Conservation (phyloP, 2,888 invertebrate genomes). For the Neria commutata region DNA sequence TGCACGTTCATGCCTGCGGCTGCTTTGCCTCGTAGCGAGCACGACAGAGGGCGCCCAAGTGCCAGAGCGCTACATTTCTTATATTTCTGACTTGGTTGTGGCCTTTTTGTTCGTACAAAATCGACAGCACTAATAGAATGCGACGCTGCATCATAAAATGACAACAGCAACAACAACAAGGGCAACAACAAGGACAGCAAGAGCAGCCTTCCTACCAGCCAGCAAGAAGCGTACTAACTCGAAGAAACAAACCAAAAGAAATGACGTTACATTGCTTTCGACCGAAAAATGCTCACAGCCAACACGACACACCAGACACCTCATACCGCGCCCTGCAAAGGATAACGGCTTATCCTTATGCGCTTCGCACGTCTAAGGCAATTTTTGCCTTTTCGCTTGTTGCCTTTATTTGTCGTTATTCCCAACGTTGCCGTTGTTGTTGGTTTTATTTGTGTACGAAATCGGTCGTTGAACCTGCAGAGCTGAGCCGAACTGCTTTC, state of each 20-base stretch:
- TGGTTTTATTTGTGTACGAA: conserved; percentile 15
- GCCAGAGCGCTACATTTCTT: neutral
- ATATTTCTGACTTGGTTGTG: neutral
- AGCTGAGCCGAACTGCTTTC: neutral
- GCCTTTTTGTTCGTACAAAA: conserved; percentile 9
- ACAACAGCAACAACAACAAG: conserved; percentile 6
- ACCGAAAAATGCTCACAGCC: conserved; percentile 15
- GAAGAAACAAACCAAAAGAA: conserved; percentile 10
- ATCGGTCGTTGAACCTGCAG: conserved; percentile 23
- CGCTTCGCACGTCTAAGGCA: conserved; percentile 17
- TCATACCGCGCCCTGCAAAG: conserved; percentile 17
- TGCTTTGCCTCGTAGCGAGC: neutral
- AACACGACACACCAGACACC: neutral
- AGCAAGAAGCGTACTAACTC: neutral
- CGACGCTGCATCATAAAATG: conserved; percentile 35
- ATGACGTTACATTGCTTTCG: conserved; percentile 17
- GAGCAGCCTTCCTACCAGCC: neutral
- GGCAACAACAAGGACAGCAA: neutral
- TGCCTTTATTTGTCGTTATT: conserved; percentile 10
- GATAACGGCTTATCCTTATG: conserved; percentile 29
- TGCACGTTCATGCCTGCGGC: neutral
- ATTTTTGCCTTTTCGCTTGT: conserved; percentile 7
- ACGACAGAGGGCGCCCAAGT: neutral
- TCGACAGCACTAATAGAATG: conserved; percentile 37
- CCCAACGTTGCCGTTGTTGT: neutral